These are phyloP conservation scores for Flexamia atlantica DNA, from an alignment of 2,888 invertebrate species.

Conservation along the genomic window DNA sequence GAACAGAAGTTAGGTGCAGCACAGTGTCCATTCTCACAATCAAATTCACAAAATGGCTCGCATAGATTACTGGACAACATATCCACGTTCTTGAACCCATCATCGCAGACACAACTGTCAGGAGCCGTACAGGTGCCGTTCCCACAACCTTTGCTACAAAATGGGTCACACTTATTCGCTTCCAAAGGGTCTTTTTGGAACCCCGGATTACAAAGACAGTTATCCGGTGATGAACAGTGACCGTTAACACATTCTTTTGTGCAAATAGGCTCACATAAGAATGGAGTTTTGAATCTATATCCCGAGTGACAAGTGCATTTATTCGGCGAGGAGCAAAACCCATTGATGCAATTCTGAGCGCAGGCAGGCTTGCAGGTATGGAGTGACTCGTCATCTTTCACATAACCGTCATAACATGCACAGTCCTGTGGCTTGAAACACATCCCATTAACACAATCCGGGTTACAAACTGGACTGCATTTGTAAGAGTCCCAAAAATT, in stretches of 20 bases:
- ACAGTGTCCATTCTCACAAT: conserved; percentile 9
- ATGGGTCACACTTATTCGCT: conserved; percentile 8
- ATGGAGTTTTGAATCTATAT: background rate
- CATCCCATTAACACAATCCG: conserved; percentile 20
- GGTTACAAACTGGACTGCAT: conserved; percentile 40
- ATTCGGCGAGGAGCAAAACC: conserved; percentile 29
- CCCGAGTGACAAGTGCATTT: conserved; percentile 28
- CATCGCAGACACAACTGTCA: background rate
- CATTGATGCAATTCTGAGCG: conserved; percentile 36
- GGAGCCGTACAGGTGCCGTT: background rate
- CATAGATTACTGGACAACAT: background rate
- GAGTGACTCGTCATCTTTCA: background rate
- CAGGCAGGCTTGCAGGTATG: conserved; percentile 19
- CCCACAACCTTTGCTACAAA: conserved; percentile 18
- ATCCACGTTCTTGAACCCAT: background rate
- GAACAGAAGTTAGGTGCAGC: background rate
- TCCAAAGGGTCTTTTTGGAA: conserved; percentile 5
- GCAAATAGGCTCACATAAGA: conserved; percentile 33
- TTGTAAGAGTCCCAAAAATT: conserved; percentile 26
- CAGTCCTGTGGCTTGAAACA: conserved; percentile 8
- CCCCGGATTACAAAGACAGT: conserved; percentile 29
- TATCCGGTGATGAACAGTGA: conserved; percentile 12
- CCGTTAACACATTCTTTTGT: conserved; percentile 16
- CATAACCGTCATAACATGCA: conserved; percentile 31
- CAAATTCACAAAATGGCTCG: conserved; percentile 1